Evolutionary conservation across 2,113 vertebrate species (phyloP).

Genomic region (Gymnocephalus cernua): DNA sequence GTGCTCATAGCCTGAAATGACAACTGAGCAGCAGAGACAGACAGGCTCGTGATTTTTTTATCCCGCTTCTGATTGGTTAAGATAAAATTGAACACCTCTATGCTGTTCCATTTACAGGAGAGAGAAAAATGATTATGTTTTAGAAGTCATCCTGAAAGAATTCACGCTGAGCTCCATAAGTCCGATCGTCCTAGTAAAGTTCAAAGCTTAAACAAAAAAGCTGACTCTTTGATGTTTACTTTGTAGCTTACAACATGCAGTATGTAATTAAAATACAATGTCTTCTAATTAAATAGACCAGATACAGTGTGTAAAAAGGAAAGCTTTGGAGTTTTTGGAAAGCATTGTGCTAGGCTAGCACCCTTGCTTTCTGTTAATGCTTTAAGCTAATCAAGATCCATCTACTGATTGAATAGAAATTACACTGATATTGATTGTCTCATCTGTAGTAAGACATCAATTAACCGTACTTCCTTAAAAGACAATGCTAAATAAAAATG

Average conservation of each 20-base stretch:
- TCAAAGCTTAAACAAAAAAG: background rate
- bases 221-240: background rate
- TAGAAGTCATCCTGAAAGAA: too few relatives aligned
- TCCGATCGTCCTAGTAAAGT: background rate
- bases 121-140: too few relatives aligned
- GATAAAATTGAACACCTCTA: too few relatives aligned
- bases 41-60: too few relatives aligned
- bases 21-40: too few relatives aligned
- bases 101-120: too few relatives aligned
- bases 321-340: background rate
- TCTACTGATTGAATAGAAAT: background rate
- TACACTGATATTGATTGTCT: background rate
- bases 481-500: background rate
- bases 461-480: background rate
- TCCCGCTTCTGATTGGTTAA: too few relatives aligned
- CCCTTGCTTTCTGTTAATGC: background rate
- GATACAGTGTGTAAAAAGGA: background rate
- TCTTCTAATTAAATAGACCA: background rate
- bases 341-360: background rate
- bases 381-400: constrained; percentile 1
- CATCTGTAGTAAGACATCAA: constrained; percentile 1
- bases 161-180: too few relatives aligned
- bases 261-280: background rate
- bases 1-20: too few relatives aligned
- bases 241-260: background rate